These are phyloP conservation scores for Pangasianodon hypophthalmus DNA, from an alignment of 2,113 vertebrate species.

Conservation along the genomic window DNA sequence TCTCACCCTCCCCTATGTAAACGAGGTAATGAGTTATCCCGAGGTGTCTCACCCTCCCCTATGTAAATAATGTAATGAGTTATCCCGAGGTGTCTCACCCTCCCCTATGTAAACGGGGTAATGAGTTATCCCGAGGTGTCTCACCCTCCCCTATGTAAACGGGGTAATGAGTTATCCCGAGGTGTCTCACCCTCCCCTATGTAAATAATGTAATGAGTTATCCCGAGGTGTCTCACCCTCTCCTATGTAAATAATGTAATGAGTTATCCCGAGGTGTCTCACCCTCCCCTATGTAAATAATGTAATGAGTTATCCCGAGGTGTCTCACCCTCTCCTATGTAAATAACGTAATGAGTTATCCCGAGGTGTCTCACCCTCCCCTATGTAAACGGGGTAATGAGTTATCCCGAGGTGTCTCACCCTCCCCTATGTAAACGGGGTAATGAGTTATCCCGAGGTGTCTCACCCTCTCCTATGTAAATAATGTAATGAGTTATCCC, in stretches of 20 bases:
- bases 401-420: conserved; percentile 66
- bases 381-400: neutral
- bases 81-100: too few species aligned
- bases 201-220: too few species aligned
- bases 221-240: neutral
- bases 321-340: neutral
- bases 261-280: neutral
- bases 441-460: too few species aligned
- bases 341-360: neutral
- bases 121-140: too few species aligned
- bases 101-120: too few species aligned
- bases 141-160: too few species aligned
- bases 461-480: too few species aligned
- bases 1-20: too few species aligned
- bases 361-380: neutral
- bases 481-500: too few species aligned
- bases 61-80: too few species aligned
- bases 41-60: too few species aligned
- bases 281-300: neutral
- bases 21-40: too few species aligned
- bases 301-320: neutral
- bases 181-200: neutral
- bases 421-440: conserved; percentile 56
- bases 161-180: neutral
- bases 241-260: neutral